phyloP scores from a whole-genome alignment of 2,797 vertebrate genomes.

The Tapirus indicus region DNA sequence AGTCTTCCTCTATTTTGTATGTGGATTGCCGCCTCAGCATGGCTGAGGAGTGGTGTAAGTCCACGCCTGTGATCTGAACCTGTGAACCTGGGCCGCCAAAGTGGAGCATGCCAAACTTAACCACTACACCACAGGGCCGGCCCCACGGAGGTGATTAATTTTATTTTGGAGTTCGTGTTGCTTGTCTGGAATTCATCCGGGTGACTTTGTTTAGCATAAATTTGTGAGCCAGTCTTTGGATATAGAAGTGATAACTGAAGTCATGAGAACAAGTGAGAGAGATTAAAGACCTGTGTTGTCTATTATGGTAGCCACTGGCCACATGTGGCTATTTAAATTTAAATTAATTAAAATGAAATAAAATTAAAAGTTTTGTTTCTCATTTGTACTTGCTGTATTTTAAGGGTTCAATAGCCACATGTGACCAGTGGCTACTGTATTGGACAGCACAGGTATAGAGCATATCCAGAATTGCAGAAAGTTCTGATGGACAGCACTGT shows the following conservation, averaged over 20 bases:
- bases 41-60: no score
- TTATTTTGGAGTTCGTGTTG: constrained; percentile 50
- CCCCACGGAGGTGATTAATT: background rate
- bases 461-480: background rate
- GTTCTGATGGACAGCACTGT: background rate
- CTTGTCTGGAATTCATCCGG: background rate
- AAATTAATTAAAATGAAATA: background rate
- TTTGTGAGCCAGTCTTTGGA: background rate
- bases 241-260: background rate
- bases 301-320: background rate
- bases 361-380: background rate
- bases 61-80: no score
- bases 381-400: background rate
- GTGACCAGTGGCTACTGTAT: background rate
- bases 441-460: background rate
- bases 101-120: no score
- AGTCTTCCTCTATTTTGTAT: no score
- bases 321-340: background rate
- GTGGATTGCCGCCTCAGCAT: no score
- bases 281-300: background rate
- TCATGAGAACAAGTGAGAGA: background rate
- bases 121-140: no score
- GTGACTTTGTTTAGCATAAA: background rate
- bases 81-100: no score
- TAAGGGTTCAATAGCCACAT: background rate